Evolutionary conservation across 2,888 invertebrate species (phyloP), one percentile per base, ranked within the genome.

Genomic region (Malthinus flaveolus): DNA sequence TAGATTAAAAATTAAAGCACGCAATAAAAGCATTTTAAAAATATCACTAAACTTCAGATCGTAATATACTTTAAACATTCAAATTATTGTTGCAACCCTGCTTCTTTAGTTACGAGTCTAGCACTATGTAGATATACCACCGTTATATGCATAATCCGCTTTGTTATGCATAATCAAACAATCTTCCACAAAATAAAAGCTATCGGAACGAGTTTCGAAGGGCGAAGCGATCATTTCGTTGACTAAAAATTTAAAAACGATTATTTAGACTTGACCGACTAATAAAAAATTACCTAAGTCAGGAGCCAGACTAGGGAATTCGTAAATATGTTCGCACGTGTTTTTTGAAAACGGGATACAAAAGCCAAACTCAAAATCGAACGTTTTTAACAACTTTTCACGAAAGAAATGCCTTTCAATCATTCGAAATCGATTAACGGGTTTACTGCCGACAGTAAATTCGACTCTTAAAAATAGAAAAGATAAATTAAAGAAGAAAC

Each of bases 341-440:
- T 99, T 99, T 74, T 91, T 89, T 62, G 96, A 97, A 80, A 93
- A 93, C 42, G 98, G 98, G 80, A 99, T 97, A 79, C 98, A 98
- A 79, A 97, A 99, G 45, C 98, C 98, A 84, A 99, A 99, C 79
- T 98, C 97, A 83, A 99, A 99, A 78, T 99, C 98, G 81, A 99
- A 98, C 7, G 95, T 96, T 81, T 99, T 98, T 53, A 98, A 83
- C 63, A 97, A 81, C 57, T 89, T 90, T 71, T 98, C 95, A 58
- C 93, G 83, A 80, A 97, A 98, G 82, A 93, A 98, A 79, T 98
- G 97, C 45, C 95, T 87, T 78, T 98, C 97, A 70, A 98, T 96
- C 98, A 98, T 99, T 53, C 98, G 86, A 80, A 99, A 98, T 77
- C 95, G 93, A 75, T 91, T 93, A 1, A 98, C 94, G 31, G 97